Evolutionary conservation across 2,113 vertebrate species (phyloP), one percentile per base, ranked within the genome.

Genomic region (Brachirus orientalis): DNA sequence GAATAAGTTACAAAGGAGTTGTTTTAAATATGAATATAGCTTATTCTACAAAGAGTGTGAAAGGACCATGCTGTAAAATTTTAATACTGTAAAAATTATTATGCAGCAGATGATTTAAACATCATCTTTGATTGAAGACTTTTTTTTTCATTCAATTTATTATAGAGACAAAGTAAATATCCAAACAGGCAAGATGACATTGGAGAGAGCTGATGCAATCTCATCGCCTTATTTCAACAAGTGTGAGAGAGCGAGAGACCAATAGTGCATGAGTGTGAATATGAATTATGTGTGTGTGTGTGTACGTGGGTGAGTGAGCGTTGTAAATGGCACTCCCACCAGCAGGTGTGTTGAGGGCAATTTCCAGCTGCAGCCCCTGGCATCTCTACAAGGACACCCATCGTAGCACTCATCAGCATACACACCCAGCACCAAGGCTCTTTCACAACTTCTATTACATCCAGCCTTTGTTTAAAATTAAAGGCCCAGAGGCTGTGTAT

Each of bases 181-280:
- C 16, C 3, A 33, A 56, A 60, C 56, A n/a, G 7, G 58, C 60
- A 69, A 58, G 19, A 62, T 10, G 46, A 10, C 19, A 46, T 56
- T n/a, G 18, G 50, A 8, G 44, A 45, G 22, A 80, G 78, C 64
- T 91, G 86, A 92, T 86, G 88, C 82, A 91, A 89, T 85, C 66
- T 63, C 55, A 63, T 63, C 10, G 11, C 19, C 52, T 45, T 13
- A 75, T 88, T 89, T 86, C 84, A 87, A 56, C 61, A n/a, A 41
- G 36, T 48, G 45, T 51, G 36, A 58, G 45, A 17, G 41, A 37
- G 48, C 10, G 44, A 33, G 13, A 46, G 19, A 55, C 12, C 46
- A 10, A n/a, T 36, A 43, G 40, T 14, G 8, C 35, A 22, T 11
- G 20, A 9, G 18, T 38, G 50, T 38, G 28, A 36, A 17, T 10